These are phyloP conservation scores for Euphonia xanthogaster DNA, from an alignment of 2,797 vertebrate species.

Conservation along the genomic window DNA sequence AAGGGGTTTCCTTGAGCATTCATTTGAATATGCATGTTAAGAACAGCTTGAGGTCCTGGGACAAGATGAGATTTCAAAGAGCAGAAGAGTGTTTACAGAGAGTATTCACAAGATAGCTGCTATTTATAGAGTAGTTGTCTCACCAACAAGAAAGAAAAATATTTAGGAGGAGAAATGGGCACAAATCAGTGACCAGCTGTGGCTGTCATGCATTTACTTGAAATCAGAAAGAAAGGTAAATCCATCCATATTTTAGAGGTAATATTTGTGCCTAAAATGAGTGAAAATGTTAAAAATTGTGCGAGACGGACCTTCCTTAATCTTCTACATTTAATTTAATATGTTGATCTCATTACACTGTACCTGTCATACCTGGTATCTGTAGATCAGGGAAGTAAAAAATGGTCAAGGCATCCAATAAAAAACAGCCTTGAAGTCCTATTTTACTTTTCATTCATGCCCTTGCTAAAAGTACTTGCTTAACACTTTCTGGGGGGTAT, in stretches of 20 bases:
- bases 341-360: not conserved
- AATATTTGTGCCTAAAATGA: conserved; percentile 47
- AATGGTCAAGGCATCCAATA: not conserved
- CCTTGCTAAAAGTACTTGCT: not conserved
- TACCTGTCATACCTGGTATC: not conserved
- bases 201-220: conserved; percentile 1
- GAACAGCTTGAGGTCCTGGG: not conserved
- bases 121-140: not conserved
- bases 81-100: not conserved
- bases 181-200: not conserved
- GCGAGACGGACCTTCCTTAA: not conserved
- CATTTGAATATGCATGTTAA: not conserved
- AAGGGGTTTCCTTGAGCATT: not conserved
- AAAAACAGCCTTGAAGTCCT: not conserved
- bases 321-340: not conserved
- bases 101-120: not conserved
- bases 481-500: not conserved
- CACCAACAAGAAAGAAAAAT: not conserved
- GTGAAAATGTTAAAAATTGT: conserved; percentile 8
- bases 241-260: not conserved
- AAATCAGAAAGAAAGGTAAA: conserved; percentile 55
- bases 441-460: not conserved
- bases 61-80: not conserved
- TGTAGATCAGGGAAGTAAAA: not conserved
- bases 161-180: not conserved